phyloP scores from a whole-genome alignment of 2,888 invertebrate genomes.

The Cheilosia soror region DNA sequence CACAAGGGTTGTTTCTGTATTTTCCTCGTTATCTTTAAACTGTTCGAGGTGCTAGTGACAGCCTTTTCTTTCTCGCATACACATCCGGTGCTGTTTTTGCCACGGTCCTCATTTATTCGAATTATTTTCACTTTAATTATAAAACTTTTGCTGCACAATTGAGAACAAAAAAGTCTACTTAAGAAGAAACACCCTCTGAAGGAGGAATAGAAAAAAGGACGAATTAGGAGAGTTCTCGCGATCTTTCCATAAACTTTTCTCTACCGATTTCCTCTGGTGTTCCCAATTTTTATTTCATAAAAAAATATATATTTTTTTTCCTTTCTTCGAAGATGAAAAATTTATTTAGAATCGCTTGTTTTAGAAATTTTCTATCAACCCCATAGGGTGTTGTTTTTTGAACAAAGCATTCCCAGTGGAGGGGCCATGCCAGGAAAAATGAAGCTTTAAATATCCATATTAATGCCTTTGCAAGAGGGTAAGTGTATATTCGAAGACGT shows the following conservation, averaged over 20 bases:
- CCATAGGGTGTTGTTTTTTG: conserved; percentile 8
- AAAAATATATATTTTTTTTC: conserved; percentile 16
- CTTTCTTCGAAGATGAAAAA: conserved; percentile 2
- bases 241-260: conserved; percentile 35
- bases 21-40: conserved; percentile 18
- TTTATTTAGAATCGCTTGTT: conserved; percentile 29
- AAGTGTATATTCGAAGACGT: background rate
- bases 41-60: conserved; percentile 16
- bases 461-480: conserved; percentile 1
- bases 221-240: conserved; percentile 18
- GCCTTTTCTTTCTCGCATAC: conserved; percentile 1
- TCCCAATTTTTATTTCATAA: conserved; percentile 5
- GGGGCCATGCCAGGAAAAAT: background rate
- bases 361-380: conserved; percentile 12
- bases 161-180: conserved; percentile 18
- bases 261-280: conserved; percentile 1
- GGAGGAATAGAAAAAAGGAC: background rate
- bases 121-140: conserved; percentile 65
- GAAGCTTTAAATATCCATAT: conserved; percentile 17
- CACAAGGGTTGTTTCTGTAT: conserved; percentile 1
- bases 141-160: conserved; percentile 60
- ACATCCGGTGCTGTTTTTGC: conserved; percentile 1
- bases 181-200: background rate
- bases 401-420: background rate
- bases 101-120: conserved; percentile 38